A percentile compares a stretch with the other conserved stretches of the same genome.
These are phyloP conservation scores for Doryteuthis pealeii DNA, from an alignment of 1,140 invertebrate genomes.

Conservation along the genomic window DNA sequence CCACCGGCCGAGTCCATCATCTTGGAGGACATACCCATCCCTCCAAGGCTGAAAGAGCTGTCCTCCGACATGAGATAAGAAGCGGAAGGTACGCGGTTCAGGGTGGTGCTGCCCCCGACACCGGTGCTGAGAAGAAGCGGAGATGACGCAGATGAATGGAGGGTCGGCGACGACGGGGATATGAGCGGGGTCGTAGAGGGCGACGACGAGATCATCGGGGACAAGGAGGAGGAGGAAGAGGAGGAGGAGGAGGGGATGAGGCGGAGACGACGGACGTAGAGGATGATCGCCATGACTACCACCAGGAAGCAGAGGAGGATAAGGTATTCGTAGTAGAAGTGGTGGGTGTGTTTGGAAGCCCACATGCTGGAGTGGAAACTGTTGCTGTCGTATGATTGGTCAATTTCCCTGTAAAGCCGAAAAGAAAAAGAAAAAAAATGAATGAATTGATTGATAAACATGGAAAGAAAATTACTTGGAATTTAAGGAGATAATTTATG, in stretches of 20 bases:
- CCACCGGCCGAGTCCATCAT: background rate
- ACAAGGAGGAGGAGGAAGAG: background rate
- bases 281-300: slow-evolving; percentile 44
- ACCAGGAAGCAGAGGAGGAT: slow-evolving; percentile 44
- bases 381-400: background rate
- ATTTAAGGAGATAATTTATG: no score
- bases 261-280: slow-evolving; percentile 40
- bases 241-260: slow-evolving; percentile 25
- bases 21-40: slow-evolving; percentile 13
- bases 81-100: slow-evolving; percentile 45
- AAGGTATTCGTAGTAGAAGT: slow-evolving; percentile 34
- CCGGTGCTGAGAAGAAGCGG: background rate
- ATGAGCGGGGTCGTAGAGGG: background rate
- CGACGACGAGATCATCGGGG: background rate
- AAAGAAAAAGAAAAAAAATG: no score
- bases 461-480: no score
- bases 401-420: slow-evolving; percentile 25
- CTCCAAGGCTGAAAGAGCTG: slow-evolving; percentile 22
- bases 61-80: slow-evolving; percentile 50
- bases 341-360: slow-evolving; percentile 10
- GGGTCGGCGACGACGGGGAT: background rate
- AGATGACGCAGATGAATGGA: background rate
- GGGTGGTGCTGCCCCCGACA: slow-evolving; percentile 15
- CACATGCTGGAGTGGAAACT: slow-evolving; percentile 11
- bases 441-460: no score